These are phyloP conservation scores for Megaleporinus macrocephalus DNA, from an alignment of 2,113 vertebrate genomes.

Conservation along the genomic window DNA sequence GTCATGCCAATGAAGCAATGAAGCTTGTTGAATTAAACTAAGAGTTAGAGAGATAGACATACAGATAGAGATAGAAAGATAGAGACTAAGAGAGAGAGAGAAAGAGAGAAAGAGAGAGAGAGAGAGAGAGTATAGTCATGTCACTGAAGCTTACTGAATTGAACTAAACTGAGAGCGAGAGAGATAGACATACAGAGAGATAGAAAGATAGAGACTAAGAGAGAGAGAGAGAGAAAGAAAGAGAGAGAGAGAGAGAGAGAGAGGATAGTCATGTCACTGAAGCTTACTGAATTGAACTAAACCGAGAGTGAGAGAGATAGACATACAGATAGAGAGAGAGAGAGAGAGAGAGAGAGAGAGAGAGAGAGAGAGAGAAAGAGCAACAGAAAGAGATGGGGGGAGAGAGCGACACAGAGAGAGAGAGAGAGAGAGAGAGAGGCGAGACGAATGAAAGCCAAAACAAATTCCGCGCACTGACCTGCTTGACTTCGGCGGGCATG, in stretches of 20 bases:
- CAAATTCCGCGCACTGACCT: conserved; percentile 78
- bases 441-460: conserved; percentile 33
- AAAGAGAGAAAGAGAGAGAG: no score
- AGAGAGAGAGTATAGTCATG: no score
- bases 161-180: neutral
- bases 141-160: neutral
- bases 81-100: neutral
- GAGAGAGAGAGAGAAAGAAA: neutral
- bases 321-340: no score
- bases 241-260: neutral
- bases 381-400: neutral
- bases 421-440: conserved; percentile 35
- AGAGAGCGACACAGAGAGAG: neutral
- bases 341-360: no score
- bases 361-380: neutral
- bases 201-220: neutral
- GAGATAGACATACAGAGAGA: neutral
- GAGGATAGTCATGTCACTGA: neutral
- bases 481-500: conserved; percentile 88
- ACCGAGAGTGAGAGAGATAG: no score
- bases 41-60: no score
- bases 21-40: no score
- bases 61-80: no score
- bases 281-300: no score
- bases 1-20: no score